Conservation (phyloP, 2,888 invertebrate species). For the Lasioglossum lativentre region DNA sequence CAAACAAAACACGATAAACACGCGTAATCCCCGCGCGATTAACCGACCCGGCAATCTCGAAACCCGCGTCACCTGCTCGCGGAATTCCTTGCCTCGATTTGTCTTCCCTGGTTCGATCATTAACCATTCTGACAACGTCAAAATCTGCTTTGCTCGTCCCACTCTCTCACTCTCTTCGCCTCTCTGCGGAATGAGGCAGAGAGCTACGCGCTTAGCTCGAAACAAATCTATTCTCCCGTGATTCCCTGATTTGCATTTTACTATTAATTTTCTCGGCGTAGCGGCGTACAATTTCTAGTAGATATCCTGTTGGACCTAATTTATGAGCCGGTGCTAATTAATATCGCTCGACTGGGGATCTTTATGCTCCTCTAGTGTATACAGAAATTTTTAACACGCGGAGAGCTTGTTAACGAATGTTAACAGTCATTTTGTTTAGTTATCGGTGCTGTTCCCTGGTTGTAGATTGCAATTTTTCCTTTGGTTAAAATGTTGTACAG, state of each 20-base stretch:
- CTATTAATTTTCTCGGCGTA: background rate
- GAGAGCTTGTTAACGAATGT: background rate
- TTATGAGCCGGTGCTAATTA: background rate
- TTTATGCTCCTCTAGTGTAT: background rate
- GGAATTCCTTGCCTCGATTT: conserved; percentile 4
- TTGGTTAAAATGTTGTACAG: too few relatives aligned
- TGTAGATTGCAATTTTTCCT: background rate
- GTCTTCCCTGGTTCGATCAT: conserved; percentile 19
- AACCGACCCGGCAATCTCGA: conserved; percentile 13
- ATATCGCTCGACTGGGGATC: background rate
- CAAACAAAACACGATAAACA: conserved; percentile 50
- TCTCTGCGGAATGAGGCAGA: background rate
- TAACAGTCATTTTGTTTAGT: background rate
- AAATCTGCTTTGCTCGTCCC: background rate
- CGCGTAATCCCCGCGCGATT: conserved; percentile 39
- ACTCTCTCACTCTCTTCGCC: background rate
- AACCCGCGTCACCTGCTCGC: conserved; percentile 10
- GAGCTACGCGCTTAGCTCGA: background rate
- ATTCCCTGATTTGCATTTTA: background rate
- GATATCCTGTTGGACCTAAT: background rate
- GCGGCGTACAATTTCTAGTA: background rate
- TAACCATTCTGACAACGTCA: conserved; percentile 20
- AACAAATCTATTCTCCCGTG: conserved; percentile 2
- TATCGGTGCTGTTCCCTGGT: background rate
- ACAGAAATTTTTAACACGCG: background rate